phyloP scores from a whole-genome alignment of 2,113 vertebrate species.

The Megaceryle torquata region DNA sequence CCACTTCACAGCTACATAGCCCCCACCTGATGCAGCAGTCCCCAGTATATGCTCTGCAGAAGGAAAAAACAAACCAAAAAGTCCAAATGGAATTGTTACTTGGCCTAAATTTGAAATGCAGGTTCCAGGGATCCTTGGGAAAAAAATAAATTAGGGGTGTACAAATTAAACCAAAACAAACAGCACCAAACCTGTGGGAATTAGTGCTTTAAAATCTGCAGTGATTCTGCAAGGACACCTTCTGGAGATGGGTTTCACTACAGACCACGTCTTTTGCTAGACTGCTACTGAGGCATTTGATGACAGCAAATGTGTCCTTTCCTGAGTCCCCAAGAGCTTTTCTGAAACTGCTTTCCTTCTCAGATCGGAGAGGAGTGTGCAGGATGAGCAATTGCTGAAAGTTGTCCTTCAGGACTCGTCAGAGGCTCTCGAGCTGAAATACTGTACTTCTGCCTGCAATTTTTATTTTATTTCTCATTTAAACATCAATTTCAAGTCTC shows the following conservation, averaged over 20 bases:
- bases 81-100: neutral
- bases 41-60: neutral
- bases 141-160: neutral
- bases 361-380: neutral
- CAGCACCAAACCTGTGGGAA: neutral
- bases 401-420: neutral
- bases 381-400: neutral
- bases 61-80: neutral
- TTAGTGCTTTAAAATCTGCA: neutral
- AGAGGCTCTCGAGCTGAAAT: neutral
- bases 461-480: neutral
- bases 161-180: neutral
- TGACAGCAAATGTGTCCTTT: neutral
- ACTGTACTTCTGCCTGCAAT: neutral
- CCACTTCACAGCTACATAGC: neutral
- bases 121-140: neutral
- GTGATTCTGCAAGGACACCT: neutral
- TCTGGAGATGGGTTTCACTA: neutral
- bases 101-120: neutral
- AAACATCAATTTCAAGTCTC: neutral
- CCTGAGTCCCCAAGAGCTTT: neutral
- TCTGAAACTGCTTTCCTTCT: neutral
- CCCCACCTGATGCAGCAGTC: neutral
- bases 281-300: neutral
- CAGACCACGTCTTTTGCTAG: neutral